These are phyloP conservation scores for Pantherophis alleghaniensis DNA, from an alignment of 2,797 vertebrate species.

Conservation along the genomic window DNA sequence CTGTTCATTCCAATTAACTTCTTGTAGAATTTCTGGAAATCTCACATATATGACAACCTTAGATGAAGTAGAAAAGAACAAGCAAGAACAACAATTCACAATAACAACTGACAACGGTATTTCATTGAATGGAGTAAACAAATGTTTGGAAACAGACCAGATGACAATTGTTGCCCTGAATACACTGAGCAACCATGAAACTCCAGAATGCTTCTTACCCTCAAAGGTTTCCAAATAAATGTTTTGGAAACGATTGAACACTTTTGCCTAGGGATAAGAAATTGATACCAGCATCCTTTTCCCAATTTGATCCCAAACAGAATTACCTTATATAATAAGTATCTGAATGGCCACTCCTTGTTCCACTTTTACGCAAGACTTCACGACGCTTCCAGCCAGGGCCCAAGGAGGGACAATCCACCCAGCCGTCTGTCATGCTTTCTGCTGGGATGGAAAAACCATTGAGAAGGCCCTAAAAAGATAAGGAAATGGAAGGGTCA, in stretches of 20 bases:
- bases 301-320: background rate
- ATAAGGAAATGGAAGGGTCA: background rate
- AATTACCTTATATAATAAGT: conserved; percentile 86
- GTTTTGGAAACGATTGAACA: too few species aligned
- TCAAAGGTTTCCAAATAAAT: background rate
- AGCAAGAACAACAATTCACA: background rate
- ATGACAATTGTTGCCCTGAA: background rate
- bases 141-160: background rate
- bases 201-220: background rate
- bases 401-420: conserved; percentile 79
- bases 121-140: background rate
- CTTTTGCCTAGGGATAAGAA: background rate
- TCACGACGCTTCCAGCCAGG: conserved; percentile 87
- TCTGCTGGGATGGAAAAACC: conserved; percentile 19
- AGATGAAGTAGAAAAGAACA: background rate
- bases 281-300: background rate
- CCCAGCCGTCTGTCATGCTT: conserved; percentile 80
- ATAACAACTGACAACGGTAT: background rate
- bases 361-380: conserved; percentile 81
- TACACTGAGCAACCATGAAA: background rate
- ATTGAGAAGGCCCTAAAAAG: conserved; percentile 22
- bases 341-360: conserved; percentile 83
- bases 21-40: background rate
- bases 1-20: background rate
- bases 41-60: background rate